Percentiles rank a stretch among this genome's conserved stretches.
Conservation (phyloP, 1,140 invertebrate species). For the Camponotus pennsylvanicus region DNA sequence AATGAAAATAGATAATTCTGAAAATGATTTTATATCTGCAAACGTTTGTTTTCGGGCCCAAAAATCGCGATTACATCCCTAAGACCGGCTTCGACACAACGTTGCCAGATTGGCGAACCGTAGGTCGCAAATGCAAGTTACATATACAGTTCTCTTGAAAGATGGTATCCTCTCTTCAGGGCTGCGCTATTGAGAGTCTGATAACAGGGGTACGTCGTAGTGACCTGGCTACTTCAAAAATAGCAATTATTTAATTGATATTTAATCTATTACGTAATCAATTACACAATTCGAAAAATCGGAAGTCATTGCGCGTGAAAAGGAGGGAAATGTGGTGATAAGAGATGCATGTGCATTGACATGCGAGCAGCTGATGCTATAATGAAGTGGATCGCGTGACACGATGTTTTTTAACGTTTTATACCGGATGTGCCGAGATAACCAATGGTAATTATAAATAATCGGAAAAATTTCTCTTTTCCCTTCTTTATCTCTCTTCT, state of each 20-base stretch:
- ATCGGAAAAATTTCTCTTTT: not conserved
- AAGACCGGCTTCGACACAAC: slow-evolving; percentile 72
- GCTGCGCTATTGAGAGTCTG: slow-evolving; percentile 37
- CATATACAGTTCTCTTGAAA: slow-evolving; percentile 34
- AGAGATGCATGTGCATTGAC: not conserved
- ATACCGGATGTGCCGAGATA: slow-evolving; percentile 5
- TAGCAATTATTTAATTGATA: slow-evolving; percentile 7
- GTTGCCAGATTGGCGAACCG: slow-evolving; percentile 82
- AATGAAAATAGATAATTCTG: not conserved
- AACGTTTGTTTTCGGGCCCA: slow-evolving; percentile 6
- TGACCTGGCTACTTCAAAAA: not conserved
- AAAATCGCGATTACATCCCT: slow-evolving; percentile 23
- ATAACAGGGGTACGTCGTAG: slow-evolving; percentile 61
- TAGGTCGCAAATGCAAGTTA: slow-evolving; percentile 58
- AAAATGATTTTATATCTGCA: not conserved
- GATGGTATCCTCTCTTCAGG: slow-evolving; percentile 47
- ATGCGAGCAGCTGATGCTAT: slow-evolving; percentile 3
- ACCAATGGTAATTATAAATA: slow-evolving; percentile 7
- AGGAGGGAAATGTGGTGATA: too few species aligned
- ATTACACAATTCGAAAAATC: not conserved
- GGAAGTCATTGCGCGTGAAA: not conserved
- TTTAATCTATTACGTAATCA: not conserved
- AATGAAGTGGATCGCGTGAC: slow-evolving; percentile 42
- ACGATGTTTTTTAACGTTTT: slow-evolving; percentile 8
- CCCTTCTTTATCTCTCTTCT: too few species aligned